Evolutionary conservation across 2,888 invertebrate species (phyloP), one percentile per base, ranked within the genome.

Genomic region (Eupithecia subfuscata): DNA sequence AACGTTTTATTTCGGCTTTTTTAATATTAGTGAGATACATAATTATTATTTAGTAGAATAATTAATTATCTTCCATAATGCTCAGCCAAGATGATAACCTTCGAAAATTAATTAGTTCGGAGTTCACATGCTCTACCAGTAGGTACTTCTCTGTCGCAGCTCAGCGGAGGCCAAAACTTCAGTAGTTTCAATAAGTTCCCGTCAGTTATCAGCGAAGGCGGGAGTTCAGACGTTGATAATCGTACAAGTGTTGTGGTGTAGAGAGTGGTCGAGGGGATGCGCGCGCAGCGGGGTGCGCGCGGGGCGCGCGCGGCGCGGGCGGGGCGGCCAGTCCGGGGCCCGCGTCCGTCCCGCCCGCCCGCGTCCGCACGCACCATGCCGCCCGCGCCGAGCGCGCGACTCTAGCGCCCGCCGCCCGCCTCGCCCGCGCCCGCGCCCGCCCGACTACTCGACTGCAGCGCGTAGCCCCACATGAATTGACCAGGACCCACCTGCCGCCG

Each of bases 261-360:
- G 63, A 14, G 25, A 16, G 64, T 43, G 73, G 22, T 12, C 43
- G 71, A 4, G 65, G 48, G 69, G 60, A n/a, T 68, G 40, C 63
- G 76, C 64, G 72, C 77, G 76, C 69, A 73, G 56, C 70, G 73
- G 79, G 79, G 74, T 79, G 78, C 77, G 78, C 81, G 83, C 22
- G 82, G 82, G 80, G 79, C 82, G 80, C 14, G 79, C 79, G 80
- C 79, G 18, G 79, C 80, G 80, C 34, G 65, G 65, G 34, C n/a
- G 75, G 80, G 76, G 78, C 78, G 80, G 81, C 82, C 82, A 79
- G 80, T 81, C 79, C 78, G 74, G 81, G 81, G 79, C 80, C 79
- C 80, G 80, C 77, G 56, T 76, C 76, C 74, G 78, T 76, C 69
- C 43, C 72, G 75, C 56, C 22, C 73, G 72, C 72, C 43, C 67